Conservation (phyloP, 1,140 invertebrate genomes). For the Antheraea pernyi region DNA sequence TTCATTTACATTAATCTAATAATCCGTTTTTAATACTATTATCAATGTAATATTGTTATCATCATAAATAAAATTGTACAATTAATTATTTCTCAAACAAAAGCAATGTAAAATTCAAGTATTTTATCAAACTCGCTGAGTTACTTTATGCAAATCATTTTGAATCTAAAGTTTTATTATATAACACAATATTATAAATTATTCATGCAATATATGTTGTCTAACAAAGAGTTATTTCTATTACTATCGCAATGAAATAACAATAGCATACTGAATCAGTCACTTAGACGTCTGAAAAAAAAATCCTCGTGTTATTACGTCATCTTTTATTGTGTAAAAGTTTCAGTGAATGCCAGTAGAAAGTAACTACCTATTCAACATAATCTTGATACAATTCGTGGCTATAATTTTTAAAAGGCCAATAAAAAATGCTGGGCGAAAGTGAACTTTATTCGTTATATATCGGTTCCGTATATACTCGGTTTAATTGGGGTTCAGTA, state of each 20-base stretch:
- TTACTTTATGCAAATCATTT: no score
- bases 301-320: background rate
- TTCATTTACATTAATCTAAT: no score
- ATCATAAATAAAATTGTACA: no score
- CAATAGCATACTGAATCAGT: background rate
- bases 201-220: background rate
- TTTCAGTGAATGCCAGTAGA: background rate
- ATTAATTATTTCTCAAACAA: no score
- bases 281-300: background rate
- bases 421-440: background rate
- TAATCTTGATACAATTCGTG: slow-evolving; percentile 3
- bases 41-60: no score
- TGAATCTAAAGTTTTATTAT: no score
- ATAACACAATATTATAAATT: no score
- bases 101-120: no score
- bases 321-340: background rate
- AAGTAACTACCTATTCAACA: slow-evolving; percentile 1
- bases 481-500: background rate
- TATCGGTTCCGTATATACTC: background rate
- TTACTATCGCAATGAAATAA: background rate
- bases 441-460: background rate
- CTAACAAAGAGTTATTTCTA: background rate
- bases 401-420: background rate
- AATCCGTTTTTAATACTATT: no score
- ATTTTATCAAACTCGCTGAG: no score